These are phyloP conservation scores for Bombycilla garrulus DNA, from an alignment of 2,113 vertebrate species.

Conservation along the genomic window DNA sequence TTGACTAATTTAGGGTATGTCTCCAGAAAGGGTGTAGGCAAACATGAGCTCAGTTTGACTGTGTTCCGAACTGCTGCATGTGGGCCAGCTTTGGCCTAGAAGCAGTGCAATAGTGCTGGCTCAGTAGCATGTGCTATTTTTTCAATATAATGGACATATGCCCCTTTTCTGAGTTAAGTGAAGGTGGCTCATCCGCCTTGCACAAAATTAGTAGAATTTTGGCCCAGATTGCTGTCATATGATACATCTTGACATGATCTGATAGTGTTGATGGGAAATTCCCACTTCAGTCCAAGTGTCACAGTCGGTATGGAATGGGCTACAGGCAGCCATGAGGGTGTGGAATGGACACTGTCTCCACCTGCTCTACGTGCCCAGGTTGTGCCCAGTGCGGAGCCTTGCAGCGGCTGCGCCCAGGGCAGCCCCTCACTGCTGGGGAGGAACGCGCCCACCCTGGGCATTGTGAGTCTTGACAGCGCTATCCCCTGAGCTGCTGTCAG, in stretches of 20 bases:
- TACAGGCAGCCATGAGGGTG: neutral
- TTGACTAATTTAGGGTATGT: conserved; percentile 33
- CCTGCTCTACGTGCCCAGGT: rapidly evolving
- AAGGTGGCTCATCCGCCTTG: rapidly evolving
- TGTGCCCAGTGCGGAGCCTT: rapidly evolving
- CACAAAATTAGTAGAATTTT: neutral
- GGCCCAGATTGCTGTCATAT: rapidly evolving
- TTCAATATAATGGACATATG: neutral
- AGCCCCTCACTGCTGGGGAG: neutral
- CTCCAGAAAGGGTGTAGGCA: neutral
- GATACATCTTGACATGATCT: neutral
- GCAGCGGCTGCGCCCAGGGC: rapidly evolving
- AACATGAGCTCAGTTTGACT: neutral
- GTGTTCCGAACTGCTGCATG: neutral
- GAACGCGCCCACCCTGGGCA: rapidly evolving
- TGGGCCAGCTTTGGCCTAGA: neutral
- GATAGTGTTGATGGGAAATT: neutral
- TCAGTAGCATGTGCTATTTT: neutral
- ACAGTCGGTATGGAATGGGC: neutral
- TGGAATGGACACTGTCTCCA: too few species aligned
- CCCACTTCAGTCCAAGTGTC: neutral
- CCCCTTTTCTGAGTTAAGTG: neutral
- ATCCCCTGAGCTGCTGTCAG: neutral
- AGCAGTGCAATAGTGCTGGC: neutral
- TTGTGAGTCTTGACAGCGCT: neutral